These are phyloP conservation scores for Araneus ventricosus DNA, from an alignment of 1,140 invertebrate genomes.

Conservation along the genomic window DNA sequence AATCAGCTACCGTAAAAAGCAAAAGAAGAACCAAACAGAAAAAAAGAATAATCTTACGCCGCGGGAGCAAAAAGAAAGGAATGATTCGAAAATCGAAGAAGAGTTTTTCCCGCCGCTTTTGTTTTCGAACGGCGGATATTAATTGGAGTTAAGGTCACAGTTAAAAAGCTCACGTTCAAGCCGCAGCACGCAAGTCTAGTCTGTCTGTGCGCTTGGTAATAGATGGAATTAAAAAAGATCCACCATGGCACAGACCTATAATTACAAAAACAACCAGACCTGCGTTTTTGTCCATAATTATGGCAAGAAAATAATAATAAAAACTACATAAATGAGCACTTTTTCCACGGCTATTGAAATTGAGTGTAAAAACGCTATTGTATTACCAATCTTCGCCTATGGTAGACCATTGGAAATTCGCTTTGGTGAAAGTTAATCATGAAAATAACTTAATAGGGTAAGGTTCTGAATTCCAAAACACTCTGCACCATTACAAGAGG, in stretches of 20 bases:
- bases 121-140: slow-evolving; percentile 16
- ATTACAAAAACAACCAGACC: slow-evolving; percentile 33
- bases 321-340: not conserved
- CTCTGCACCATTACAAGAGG: not conserved
- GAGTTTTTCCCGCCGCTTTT: slow-evolving; percentile 32
- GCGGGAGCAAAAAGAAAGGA: slow-evolving; percentile 13
- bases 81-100: slow-evolving; percentile 19
- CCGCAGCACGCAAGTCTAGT: slow-evolving; percentile 22
- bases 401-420: not conserved
- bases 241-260: not conserved
- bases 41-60: not conserved
- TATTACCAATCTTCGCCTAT: not conserved
- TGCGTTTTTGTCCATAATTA: slow-evolving; percentile 26
- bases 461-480: not conserved
- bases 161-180: slow-evolving; percentile 30
- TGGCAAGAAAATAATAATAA: slow-evolving; percentile 6
- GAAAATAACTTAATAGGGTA: slow-evolving; percentile 11
- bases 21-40: not conserved
- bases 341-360: not conserved
- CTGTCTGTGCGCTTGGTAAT: not conserved
- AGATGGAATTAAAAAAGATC: slow-evolving; percentile 27
- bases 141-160: slow-evolving; percentile 36
- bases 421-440: not conserved
- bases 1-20: slow-evolving; percentile 23
- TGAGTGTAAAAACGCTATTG: slow-evolving; percentile 10